A percentile compares a stretch with the other conserved stretches of the same genome.
phyloP scores from a whole-genome alignment of 2,888 invertebrate genomes.

The Gari tellinella region DNA sequence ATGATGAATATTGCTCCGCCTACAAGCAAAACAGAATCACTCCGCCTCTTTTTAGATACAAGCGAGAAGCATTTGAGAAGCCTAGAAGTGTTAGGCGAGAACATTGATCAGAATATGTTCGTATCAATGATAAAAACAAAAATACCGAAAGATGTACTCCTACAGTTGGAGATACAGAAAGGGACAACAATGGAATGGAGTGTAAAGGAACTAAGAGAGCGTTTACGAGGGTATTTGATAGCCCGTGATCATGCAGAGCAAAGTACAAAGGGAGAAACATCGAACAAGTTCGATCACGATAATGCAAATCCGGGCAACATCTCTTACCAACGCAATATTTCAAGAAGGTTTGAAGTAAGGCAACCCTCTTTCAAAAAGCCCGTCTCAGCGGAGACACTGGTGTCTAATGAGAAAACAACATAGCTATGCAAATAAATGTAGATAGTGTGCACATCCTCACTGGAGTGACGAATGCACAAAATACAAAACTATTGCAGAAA shows the following conservation, averaged over 20 bases:
- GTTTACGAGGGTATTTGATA: constrained; percentile 14
- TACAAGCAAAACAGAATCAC: not conserved
- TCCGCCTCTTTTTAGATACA: constrained; percentile 16
- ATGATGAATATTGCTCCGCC: constrained; percentile 26
- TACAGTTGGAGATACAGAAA: constrained; percentile 31
- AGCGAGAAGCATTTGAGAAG: constrained; percentile 27
- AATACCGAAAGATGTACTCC: constrained; percentile 18
- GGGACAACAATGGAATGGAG: constrained; percentile 9
- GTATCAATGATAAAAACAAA: constrained; percentile 26
- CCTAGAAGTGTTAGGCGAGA: constrained; percentile 20
- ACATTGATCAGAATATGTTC: constrained; percentile 31
- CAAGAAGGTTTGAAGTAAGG: no score
- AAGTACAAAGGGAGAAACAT: not conserved
- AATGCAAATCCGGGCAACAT: no score
- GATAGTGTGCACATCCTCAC: constrained; percentile 22
- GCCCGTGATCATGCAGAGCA: constrained; percentile 21
- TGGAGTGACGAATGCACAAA: constrained; percentile 35
- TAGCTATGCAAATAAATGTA: constrained; percentile 14
- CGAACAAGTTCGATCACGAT: no score
- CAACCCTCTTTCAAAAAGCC: no score
- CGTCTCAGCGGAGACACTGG: no score
- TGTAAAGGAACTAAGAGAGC: constrained; percentile 10
- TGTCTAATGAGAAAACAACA: not conserved
- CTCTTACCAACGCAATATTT: no score
- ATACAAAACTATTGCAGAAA: constrained; percentile 23